Evolutionary conservation across 2,797 vertebrate species (phyloP).

Genomic region (Intellagama lesueurii): DNA sequence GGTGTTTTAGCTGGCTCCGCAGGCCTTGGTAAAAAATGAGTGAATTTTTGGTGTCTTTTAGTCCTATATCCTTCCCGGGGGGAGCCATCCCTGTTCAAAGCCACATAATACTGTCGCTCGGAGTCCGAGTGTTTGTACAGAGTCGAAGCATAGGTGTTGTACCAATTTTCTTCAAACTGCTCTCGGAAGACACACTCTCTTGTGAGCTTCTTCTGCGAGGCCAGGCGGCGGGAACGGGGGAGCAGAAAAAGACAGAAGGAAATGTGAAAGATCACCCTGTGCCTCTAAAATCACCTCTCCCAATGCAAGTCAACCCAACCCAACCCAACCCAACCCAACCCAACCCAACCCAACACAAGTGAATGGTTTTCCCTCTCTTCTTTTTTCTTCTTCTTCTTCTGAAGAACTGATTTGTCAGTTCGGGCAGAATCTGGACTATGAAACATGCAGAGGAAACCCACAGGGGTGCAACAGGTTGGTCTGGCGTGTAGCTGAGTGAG

Average conservation of each 20-base stretch:
- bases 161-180: conserved; percentile 99
- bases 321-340: no score
- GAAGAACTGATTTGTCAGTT: neutral
- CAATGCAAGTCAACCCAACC: no score
- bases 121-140: conserved; percentile 95
- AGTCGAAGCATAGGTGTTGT: conserved; percentile 98
- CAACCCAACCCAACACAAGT: no score
- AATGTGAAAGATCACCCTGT: neutral
- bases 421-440: no score
- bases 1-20: conserved; percentile 97
- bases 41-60: conserved; percentile 98
- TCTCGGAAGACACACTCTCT: conserved; percentile 97
- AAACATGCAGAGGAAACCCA: no score
- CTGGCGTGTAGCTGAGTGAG: no score
- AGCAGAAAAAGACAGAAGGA: conserved; percentile 46
- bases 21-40: conserved; percentile 94
- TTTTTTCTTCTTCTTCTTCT: neutral
- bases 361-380: neutral
- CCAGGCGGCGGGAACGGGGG: conserved; percentile 18
- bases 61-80: conserved; percentile 96
- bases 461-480: no score
- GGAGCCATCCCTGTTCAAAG: conserved; percentile 97
- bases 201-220: conserved; percentile 93
- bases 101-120: conserved; percentile 94
- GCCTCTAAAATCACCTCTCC: neutral